Base-by-base conservation (phyloP, 2,888 invertebrate genomes). In the Lepas anatifera region DNA sequence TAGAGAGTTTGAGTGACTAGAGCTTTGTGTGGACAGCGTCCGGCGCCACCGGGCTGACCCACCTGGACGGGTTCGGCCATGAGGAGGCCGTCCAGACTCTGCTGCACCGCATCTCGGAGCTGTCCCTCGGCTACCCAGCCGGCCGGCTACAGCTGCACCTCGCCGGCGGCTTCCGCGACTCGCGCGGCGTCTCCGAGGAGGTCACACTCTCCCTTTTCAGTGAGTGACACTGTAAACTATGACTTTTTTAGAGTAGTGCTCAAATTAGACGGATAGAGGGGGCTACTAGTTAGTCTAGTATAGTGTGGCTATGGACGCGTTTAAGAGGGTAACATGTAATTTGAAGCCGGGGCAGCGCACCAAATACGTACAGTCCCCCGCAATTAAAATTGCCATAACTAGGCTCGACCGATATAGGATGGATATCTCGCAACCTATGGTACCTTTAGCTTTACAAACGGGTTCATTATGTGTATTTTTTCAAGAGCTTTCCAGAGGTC, bases 91-190 rank as follows among this genome's bases (percentile, higher is more conserved):
- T 91, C 1, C 84, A 88, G 71, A 86, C 87, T 52, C 90, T 95
- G 89, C 86, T 93, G 50, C 85, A 88, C 69, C 85, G 89, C 75
- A 89, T 95, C n/a, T 91, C 92, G 78, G 91, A 92, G 77, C 82
- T 95, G 72, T 90, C 92, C 10, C 83, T 89, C 52, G 92, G 91
- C 48, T 92, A 90, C 78, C 68, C 29, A 29, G 77, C 77, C 35
- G 92, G 93, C 58, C 85, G 95, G 75, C 85, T 95, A 70, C 94
- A 96, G 81, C 83, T 96, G 75, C 93, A 94, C 79, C 83, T 96
- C 73, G 87, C 93, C 74, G 96, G 96, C 71, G 95, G 95, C 63
- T 95, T 92, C 82, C 87, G 88, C 73, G 95, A 95, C 81, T 86
- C 89, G 4, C 87, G 89, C 76, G 86, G 89, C 75, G 90, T 90